Evolutionary conservation across 2,113 vertebrate genomes (phyloP).

Genomic region (Zosterops japonicus): DNA sequence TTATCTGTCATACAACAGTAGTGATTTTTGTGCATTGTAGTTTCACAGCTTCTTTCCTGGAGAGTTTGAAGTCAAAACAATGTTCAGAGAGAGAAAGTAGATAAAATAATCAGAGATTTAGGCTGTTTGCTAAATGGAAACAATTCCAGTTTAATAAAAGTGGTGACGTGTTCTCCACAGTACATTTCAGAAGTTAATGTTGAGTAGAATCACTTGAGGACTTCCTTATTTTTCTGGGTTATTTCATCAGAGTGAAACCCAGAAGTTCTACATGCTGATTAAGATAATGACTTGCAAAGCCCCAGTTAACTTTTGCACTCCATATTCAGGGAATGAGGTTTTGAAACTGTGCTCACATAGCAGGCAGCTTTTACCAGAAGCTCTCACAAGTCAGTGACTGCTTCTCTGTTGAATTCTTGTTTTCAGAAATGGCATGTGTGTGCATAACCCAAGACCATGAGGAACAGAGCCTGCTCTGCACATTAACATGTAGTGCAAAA

Average conservation of each 20-base stretch:
- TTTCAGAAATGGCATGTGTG: not conserved
- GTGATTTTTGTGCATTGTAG: not conserved
- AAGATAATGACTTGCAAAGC: not conserved
- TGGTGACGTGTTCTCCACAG: accelerated
- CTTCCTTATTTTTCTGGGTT: not conserved
- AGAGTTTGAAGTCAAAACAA: not conserved
- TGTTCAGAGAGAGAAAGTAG: not conserved
- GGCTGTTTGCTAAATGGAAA: not conserved
- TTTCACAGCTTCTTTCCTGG: not conserved
- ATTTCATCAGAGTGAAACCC: not conserved
- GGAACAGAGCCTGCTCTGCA: not conserved
- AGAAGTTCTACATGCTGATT: not conserved
- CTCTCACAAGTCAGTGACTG: not conserved
- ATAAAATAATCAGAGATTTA: not conserved
- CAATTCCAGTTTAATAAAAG: not conserved
- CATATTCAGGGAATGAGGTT: not conserved
- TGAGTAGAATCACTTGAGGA: not conserved
- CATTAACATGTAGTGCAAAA: not conserved
- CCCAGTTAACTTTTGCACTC: not conserved
- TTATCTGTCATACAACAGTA: not conserved
- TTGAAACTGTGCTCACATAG: not conserved
- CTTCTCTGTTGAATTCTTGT: not conserved
- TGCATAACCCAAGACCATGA: not conserved
- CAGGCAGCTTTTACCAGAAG: not conserved
- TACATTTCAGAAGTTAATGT: not conserved